Base-by-base conservation (phyloP, 2,888 invertebrate genomes). In the Yponomeuta sedellus region DNA sequence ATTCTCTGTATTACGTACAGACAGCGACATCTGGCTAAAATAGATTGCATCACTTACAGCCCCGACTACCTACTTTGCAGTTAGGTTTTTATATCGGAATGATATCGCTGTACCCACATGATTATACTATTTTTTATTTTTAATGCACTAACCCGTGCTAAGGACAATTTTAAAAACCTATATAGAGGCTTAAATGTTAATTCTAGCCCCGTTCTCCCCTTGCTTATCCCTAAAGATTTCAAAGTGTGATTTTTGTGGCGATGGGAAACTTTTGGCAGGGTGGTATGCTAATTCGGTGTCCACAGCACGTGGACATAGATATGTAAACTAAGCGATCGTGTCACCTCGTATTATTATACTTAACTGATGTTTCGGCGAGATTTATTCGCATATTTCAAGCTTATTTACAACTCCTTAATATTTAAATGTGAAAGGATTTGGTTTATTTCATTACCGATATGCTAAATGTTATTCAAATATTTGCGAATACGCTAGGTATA, bases 221-320 rank as follows among this genome's bases (percentile, higher is more conserved):
- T 34, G 5, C 5, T 25, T 5, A 25, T 25, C 25, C 25, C 6
- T 8, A 34, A 34, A 34, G 34, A 8, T 34, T 34, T 34, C 1
- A 34, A 34, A 34, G 44, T 52, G 12, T 16, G 12, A 2, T 3
- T 52, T 52, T 52, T 52, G 5, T 2, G 44, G 10, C 16, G 4
- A 52, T 52, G 44, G 20, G 44, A 79, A 79, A 75, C 79, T 83
- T 81, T 83, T 75, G 78, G 85, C 77, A 80, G 78, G 75, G 76
- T 79, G 73, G 76, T 87, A 90, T 89, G 87, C 78, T 83, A 88
- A 90, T 88, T 16, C 44, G 3, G 16, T 16, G 16, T 16, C 1
- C 8, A 78, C 20, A 64, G 80, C 89, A 83, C 88, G 88, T 88
- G 91, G 86, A 85, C 85, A 83, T 82, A 89, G 88, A 83, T 88